A percentile compares a stretch with the other conserved stretches of the same genome.
phyloP scores from a whole-genome alignment of 2,797 vertebrate species.

The Pempheris klunzingeri region DNA sequence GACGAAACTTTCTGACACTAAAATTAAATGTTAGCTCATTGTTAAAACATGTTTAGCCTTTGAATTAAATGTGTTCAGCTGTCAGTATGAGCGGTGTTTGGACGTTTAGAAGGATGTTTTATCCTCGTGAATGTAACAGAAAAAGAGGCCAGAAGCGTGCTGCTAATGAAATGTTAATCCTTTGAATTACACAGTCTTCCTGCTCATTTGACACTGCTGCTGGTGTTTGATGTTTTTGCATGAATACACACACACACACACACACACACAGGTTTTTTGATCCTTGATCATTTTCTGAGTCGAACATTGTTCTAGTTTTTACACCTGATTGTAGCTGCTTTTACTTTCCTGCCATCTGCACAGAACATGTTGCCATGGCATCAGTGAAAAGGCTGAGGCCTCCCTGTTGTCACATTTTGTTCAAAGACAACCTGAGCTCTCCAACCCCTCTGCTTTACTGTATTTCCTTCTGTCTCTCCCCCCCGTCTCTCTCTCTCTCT shows the following conservation, averaged over 20 bases:
- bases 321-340: conserved; percentile 52
- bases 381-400: conserved; percentile 59
- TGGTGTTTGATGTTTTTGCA: conserved; percentile 33
- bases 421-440: conserved; percentile 55
- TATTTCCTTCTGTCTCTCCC: conserved; percentile 36
- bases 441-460: conserved; percentile 29
- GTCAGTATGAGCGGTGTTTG: conserved; percentile 17
- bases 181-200: conserved; percentile 37
- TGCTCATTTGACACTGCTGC: conserved; percentile 39
- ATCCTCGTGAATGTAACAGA: conserved; percentile 26
- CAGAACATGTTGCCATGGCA: conserved; percentile 72
- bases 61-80: neutral
- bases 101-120: conserved; percentile 21
- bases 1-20: neutral
- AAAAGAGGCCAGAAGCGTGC: conserved; percentile 11
- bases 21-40: neutral
- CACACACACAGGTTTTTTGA: conserved; percentile 3
- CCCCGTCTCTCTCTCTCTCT: neutral
- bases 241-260: conserved; percentile 30
- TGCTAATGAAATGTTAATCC: conserved; percentile 51
- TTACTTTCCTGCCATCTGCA: conserved; percentile 42
- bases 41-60: neutral
- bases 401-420: conserved; percentile 63
- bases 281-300: conserved; percentile 18
- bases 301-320: conserved; percentile 39